Evolutionary conservation across 2,797 vertebrate species (phyloP).

Genomic region (Toxotes lorentzi): DNA sequence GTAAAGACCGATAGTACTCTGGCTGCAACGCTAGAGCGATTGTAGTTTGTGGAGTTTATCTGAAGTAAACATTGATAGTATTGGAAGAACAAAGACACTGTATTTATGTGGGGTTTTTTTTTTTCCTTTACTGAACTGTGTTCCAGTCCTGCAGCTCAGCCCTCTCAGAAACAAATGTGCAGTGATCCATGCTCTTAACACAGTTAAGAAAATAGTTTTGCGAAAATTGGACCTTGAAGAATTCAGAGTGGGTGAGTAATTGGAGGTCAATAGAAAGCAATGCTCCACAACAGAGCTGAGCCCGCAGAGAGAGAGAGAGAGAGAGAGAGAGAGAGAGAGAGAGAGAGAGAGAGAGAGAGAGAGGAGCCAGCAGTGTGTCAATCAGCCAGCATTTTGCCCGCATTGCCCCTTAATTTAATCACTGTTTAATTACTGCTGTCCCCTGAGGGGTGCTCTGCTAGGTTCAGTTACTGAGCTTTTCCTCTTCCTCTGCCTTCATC

Average conservation of each 20-base stretch:
- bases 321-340: conserved; percentile 14
- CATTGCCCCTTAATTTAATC: conserved; percentile 88
- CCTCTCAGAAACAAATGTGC: conserved; percentile 66
- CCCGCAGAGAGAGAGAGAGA: conserved; percentile 52
- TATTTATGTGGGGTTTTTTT: conserved; percentile 52
- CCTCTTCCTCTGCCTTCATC: conserved; percentile 63
- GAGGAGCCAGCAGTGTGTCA: conserved; percentile 78
- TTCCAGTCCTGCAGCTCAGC: conserved; percentile 55
- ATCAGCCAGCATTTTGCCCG: conserved; percentile 82
- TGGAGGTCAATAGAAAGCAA: conserved; percentile 83
- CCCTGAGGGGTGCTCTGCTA: conserved; percentile 80
- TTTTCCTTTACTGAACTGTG: conserved; percentile 33
- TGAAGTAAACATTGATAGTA: conserved; percentile 72
- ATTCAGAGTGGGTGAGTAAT: conserved; percentile 81
- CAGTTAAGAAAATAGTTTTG: conserved; percentile 79
- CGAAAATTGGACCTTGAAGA: conserved; percentile 80
- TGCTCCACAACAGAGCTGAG: conserved; percentile 77
- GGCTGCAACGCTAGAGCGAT: conserved; percentile 43
- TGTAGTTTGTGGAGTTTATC: conserved; percentile 71
- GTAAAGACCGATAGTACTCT: conserved; percentile 63
- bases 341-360: conserved; percentile 48
- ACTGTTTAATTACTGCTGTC: conserved; percentile 88
- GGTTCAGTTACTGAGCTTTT: conserved; percentile 81
- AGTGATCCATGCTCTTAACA: conserved; percentile 72
- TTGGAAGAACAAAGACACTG: conserved; percentile 60